phyloP scores from a whole-genome alignment of 2,797 vertebrate genomes.

The Jordanella pulchra region DNA sequence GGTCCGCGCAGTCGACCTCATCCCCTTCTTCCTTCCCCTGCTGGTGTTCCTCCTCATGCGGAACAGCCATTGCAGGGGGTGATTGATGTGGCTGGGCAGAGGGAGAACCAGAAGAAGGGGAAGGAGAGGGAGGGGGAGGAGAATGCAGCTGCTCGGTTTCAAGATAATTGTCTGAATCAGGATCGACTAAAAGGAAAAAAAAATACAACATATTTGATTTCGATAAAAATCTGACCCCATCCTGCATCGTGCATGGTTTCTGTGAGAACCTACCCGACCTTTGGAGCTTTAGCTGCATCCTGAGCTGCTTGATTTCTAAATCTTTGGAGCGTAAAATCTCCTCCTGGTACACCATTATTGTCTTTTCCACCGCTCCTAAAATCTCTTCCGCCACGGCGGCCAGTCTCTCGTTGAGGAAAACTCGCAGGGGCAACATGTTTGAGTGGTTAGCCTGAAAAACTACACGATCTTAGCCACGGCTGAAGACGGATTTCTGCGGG shows the following conservation, averaged over 20 bases:
- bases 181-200: slow-evolving; percentile 32
- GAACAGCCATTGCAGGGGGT: slow-evolving; percentile 37
- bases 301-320: slow-evolving; percentile 69
- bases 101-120: slow-evolving; percentile 21
- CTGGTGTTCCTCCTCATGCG: slow-evolving; percentile 27
- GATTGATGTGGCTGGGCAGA: slow-evolving; percentile 47
- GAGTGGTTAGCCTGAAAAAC: neutral
- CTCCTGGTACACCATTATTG: slow-evolving; percentile 71
- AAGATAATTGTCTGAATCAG: slow-evolving; percentile 37
- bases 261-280: slow-evolving; percentile 61
- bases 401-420: slow-evolving; percentile 66
- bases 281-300: slow-evolving; percentile 69
- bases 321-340: slow-evolving; percentile 72
- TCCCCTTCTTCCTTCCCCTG: slow-evolving; percentile 46
- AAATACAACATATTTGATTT: neutral
- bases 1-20: slow-evolving; percentile 44
- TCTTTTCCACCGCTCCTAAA: slow-evolving; percentile 68
- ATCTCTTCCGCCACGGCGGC: slow-evolving; percentile 73
- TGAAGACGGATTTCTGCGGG: slow-evolving; percentile 28
- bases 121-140: slow-evolving; percentile 19
- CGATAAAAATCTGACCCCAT: neutral
- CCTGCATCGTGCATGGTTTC: neutral
- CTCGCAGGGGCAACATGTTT: slow-evolving; percentile 61
- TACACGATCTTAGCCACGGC: neutral
- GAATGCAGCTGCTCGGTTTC: slow-evolving; percentile 51